Percentiles rank a stretch among this genome's conserved stretches.
These are phyloP conservation scores for Cariama cristata DNA, from an alignment of 2,113 vertebrate genomes.

Conservation along the genomic window DNA sequence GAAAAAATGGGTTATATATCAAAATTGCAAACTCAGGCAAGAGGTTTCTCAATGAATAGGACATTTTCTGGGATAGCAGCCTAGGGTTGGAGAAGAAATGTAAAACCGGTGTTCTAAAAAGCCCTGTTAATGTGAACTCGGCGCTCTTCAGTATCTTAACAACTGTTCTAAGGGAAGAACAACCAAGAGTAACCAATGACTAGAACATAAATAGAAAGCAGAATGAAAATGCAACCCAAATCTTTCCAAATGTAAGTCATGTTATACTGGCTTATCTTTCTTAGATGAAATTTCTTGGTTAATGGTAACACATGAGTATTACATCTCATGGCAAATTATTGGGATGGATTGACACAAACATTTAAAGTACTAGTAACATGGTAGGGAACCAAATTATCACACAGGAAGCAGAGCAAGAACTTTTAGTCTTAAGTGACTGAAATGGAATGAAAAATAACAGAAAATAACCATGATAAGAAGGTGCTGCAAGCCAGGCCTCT, in stretches of 20 bases:
- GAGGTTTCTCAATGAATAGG: constrained; percentile 8
- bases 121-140: not conserved
- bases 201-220: not conserved
- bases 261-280: not conserved
- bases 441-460: not conserved
- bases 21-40: constrained; percentile 30
- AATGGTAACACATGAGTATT: not conserved
- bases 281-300: not conserved
- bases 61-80: constrained; percentile 37
- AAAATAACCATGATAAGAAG: not conserved
- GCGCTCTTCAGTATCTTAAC: not conserved
- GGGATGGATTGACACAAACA: not conserved
- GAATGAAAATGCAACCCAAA: not conserved
- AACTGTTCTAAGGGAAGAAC: not conserved
- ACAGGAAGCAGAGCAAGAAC: not conserved
- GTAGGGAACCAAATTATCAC: not conserved
- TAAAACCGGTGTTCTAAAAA: not conserved
- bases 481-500: not conserved
- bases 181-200: not conserved
- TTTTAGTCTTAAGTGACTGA: not conserved
- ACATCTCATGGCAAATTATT: not conserved
- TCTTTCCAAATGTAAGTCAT: not conserved
- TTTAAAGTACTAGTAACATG: not conserved
- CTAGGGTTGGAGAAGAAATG: not conserved
- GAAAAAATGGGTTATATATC: constrained; percentile 27